These are phyloP conservation scores for Callitettix versicolor DNA, from an alignment of 1,140 invertebrate genomes.

Conservation along the genomic window DNA sequence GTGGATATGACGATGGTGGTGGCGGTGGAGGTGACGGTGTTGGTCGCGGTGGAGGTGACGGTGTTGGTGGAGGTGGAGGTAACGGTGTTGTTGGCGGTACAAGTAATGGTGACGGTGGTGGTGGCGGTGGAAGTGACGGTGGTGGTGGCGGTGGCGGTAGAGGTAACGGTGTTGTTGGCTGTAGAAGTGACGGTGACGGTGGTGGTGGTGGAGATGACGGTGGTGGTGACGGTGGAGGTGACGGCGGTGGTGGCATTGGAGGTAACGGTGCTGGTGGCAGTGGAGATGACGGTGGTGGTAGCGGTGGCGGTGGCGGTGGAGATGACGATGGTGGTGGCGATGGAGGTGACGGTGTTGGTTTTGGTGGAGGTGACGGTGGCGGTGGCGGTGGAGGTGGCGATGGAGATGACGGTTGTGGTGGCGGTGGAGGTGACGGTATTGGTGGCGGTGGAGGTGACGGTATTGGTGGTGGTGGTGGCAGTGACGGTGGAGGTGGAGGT, in stretches of 20 bases:
- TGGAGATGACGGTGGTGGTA: not conserved
- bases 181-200: constrained; percentile 47
- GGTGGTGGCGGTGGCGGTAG: constrained; percentile 77
- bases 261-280: not conserved
- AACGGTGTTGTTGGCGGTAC: not conserved
- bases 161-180: constrained; percentile 80
- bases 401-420: not conserved
- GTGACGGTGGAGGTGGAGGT: constrained; percentile 27
- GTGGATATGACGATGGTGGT: not conserved
- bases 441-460: not conserved
- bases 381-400: not conserved
- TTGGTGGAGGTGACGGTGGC: not conserved
- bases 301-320: not conserved
- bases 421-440: not conserved
- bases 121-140: constrained; percentile 25
- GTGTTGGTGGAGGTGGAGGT: constrained; percentile 22
- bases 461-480: constrained; percentile 47
- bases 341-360: not conserved
- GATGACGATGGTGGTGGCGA: not conserved
- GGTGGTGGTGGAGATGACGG: not conserved
- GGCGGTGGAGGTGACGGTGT: constrained; percentile 9
- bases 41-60: constrained; percentile 18
- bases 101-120: constrained; percentile 18
- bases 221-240: not conserved
- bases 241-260: not conserved